Conservation (phyloP, 2,113 vertebrate species). For the Toxostoma redivivum region DNA sequence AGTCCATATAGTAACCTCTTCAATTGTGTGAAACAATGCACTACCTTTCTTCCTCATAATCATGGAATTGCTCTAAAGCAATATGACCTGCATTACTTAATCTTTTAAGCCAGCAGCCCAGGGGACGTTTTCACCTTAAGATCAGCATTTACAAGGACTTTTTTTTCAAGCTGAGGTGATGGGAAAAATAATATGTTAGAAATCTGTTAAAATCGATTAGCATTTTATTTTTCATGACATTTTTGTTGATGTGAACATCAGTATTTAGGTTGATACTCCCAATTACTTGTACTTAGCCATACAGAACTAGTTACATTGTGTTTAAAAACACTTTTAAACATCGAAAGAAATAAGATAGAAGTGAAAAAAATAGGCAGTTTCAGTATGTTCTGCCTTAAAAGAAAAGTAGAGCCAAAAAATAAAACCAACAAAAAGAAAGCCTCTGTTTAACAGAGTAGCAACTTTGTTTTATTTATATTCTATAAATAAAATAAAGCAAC, state of each 20-base stretch:
- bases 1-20: neutral
- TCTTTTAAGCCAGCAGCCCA: neutral
- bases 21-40: rapidly evolving
- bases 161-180: neutral
- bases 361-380: neutral
- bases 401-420: neutral
- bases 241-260: neutral
- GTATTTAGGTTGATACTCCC: neutral
- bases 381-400: neutral
- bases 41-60: neutral
- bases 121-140: neutral
- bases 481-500: neutral
- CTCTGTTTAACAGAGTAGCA: neutral
- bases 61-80: neutral
- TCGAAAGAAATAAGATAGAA: neutral
- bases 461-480: neutral
- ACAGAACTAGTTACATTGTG: neutral
- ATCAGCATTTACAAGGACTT: neutral
- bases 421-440: neutral
- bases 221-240: neutral
- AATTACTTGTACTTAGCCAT: neutral
- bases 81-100: neutral
- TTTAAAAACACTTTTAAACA: neutral
- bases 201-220: neutral
- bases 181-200: neutral